These are phyloP conservation scores for Neuroscelio doddi DNA, from an alignment of 2,888 invertebrate genomes.

Conservation along the genomic window DNA sequence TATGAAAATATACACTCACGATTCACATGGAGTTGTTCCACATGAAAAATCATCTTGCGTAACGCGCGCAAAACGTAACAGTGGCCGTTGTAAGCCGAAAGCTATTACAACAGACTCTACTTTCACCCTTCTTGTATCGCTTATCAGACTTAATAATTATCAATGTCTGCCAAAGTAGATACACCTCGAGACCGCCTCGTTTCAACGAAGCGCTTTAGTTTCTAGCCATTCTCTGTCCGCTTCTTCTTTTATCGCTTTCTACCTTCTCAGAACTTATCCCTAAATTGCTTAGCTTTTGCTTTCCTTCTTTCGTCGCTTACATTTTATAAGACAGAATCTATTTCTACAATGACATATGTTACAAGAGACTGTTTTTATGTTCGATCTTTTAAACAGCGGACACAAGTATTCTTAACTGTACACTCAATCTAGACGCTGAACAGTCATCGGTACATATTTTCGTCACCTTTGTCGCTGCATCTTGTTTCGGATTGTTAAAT, in stretches of 20 bases:
- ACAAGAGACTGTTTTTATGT: no score
- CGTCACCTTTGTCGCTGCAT: no score
- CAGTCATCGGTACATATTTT: no score
- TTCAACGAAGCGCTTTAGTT: constrained; percentile 50
- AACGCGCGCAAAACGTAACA: no score
- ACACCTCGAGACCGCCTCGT: constrained; percentile 52
- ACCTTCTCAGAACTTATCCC: background rate
- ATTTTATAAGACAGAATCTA: constrained; percentile 61
- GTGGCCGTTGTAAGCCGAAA: constrained; percentile 19
- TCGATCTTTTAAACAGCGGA: constrained; percentile 57
- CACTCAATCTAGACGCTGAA: constrained; percentile 58
- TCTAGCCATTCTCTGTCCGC: constrained; percentile 54
- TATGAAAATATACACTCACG: constrained; percentile 29
- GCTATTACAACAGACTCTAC: constrained; percentile 15
- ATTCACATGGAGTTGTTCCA: constrained; percentile 27
- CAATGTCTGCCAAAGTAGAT: constrained; percentile 70
- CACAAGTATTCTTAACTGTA: constrained; percentile 54
- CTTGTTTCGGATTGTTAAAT: no score
- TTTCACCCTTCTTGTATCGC: constrained; percentile 16
- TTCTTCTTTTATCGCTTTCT: constrained; percentile 19
- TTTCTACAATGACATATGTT: constrained; percentile 64
- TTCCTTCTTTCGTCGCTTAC: constrained; percentile 51
- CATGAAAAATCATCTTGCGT: constrained; percentile 27
- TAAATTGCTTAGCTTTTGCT: constrained; percentile 3
- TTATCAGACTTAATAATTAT: constrained; percentile 52